Evolutionary conservation across 2,113 vertebrate genomes (phyloP), one percentile per base, ranked within the genome.

Genomic region (Chitala chitala): DNA sequence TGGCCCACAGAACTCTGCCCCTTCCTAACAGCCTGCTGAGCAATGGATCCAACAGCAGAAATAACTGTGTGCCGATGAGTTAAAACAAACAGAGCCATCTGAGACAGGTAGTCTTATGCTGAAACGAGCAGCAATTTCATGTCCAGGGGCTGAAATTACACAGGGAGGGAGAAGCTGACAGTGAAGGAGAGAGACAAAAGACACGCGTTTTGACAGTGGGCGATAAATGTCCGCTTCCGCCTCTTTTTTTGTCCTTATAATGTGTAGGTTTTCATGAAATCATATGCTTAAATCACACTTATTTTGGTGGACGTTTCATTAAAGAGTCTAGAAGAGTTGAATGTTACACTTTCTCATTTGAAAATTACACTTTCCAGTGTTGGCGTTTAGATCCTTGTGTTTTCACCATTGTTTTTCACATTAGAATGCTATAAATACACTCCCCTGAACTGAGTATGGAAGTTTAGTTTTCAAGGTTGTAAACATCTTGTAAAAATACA

Each of bases 401-500:
- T n/a, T n/a, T n/a, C n/a, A n/a, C n/a, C n/a, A n/a, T n/a, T n/a
- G n/a, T n/a, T n/a, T n/a, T n/a, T n/a, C 10, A 12, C 10, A 9
- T 44, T 8, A 26, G 66, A 46, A 46, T 51, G 46, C 44, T 31
- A 69, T 69, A 51, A 53, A 36, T 69, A 50, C 68, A 44, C 40
- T 20, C 63, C 20, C 63, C n/a, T 10, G 24, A 26, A n/a, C 4
- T 20, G 38, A 10, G 48, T 51, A 4, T n/a, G 22, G 2, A 51
- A 51, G 26, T 36, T 31, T 51, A 66, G 68, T n/a, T 29, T 31
- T 69, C 46, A n/a, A 15, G 24, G 24, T 26, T 7, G 22, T 51
- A 51, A 69, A 69, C 68, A 31, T 44, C 66, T 69, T 36, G 17
- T 69, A 48, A 38, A 53, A 69, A 69, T 69, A 51, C 17, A 46